Conservation (phyloP, 2,113 vertebrate species). For the Macrotis lagotis region DNA sequence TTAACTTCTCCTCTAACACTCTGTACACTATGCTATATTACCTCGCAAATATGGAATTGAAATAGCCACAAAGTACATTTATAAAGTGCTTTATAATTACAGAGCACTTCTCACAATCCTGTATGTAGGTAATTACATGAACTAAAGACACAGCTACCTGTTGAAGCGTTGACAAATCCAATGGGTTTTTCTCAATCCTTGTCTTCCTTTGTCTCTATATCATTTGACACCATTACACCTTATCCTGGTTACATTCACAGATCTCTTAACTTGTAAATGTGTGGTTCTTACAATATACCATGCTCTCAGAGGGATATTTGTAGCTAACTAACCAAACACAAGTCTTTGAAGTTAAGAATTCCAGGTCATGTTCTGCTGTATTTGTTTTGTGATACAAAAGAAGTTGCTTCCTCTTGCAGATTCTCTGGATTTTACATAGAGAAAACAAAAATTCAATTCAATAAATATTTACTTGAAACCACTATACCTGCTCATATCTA, state of each 20-base stretch:
- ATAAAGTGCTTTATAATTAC: neutral
- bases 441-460: neutral
- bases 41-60: neutral
- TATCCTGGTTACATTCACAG: no score
- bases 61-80: no score
- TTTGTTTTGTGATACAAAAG: neutral
- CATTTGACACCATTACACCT: no score
- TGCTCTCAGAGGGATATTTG: neutral
- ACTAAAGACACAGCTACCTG: neutral
- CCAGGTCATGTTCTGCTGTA: neutral
- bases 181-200: no score
- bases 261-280: neutral
- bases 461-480: neutral
- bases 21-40: neutral
- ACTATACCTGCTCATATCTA: neutral
- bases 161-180: neutral
- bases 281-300: neutral
- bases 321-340: neutral
- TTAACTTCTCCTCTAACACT: neutral
- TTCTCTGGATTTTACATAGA: neutral
- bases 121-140: neutral
- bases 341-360: neutral
- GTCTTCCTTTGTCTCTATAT: no score
- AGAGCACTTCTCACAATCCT: neutral
- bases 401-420: neutral